These are phyloP conservation scores for Drosophila pectinifera DNA, from an alignment of 1,140 invertebrate genomes.

Conservation along the genomic window DNA sequence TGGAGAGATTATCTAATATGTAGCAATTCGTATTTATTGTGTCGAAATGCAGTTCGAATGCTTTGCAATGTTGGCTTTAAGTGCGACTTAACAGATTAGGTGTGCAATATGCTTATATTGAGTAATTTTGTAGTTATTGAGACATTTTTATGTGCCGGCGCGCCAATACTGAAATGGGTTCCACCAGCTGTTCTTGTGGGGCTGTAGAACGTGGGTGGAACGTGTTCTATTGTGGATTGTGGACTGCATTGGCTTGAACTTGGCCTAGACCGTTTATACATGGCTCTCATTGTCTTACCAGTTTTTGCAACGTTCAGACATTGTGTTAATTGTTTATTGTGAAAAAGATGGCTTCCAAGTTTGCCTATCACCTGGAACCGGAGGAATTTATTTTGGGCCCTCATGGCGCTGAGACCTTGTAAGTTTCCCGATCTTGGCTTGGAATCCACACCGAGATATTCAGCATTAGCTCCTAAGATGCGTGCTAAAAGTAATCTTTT, in stretches of 20 bases:
- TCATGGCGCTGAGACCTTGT: constrained; percentile 15
- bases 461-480: too few species aligned
- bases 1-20: constrained; percentile 70
- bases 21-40: background rate
- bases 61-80: background rate
- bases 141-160: constrained; percentile 1
- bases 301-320: constrained; percentile 15
- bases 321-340: background rate
- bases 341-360: constrained; percentile 65
- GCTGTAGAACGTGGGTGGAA: constrained; percentile 8
- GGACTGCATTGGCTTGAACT: background rate
- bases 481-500: background rate
- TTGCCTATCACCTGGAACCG: constrained; percentile 65
- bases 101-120: background rate
- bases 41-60: background rate
- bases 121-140: background rate
- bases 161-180: constrained; percentile 3
- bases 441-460: too few species aligned
- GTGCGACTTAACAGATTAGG: background rate
- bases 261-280: constrained; percentile 6
- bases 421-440: constrained; percentile 19
- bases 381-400: constrained; percentile 47
- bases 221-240: constrained; percentile 5
- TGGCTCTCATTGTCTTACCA: constrained; percentile 15
- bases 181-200: constrained; percentile 14